A percentile compares a stretch with the other conserved stretches of the same genome.
Evolutionary conservation across 2,113 vertebrate species (phyloP).

Genomic region (Spheniscus mendiculus): DNA sequence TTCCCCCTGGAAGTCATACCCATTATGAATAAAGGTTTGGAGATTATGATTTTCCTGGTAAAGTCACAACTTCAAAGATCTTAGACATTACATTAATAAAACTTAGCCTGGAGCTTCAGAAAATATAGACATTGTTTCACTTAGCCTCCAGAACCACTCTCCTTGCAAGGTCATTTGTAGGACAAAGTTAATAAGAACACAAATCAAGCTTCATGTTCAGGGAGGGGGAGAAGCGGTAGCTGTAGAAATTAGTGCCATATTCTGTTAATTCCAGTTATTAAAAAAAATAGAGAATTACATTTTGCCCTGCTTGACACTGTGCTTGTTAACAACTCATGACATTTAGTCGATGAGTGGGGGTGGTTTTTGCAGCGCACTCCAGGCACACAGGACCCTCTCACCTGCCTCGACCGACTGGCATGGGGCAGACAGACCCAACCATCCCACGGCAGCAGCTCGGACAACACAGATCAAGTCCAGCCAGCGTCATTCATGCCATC

Average conservation of each 20-base stretch:
- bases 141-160: conserved; percentile 87
- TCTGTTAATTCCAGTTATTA: conserved; percentile 84
- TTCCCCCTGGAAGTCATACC: conserved; percentile 94
- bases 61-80: conserved; percentile 98
- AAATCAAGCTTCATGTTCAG: conserved; percentile 82
- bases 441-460: background rate
- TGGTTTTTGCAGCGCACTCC: background rate
- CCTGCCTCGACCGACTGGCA: accelerated
- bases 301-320: conserved; percentile 68
- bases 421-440: background rate
- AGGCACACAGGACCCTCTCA: background rate
- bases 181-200: conserved; percentile 89
- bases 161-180: conserved; percentile 93
- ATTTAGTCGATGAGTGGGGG: conserved; percentile 60
- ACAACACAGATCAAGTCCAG: background rate
- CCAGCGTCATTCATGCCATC: background rate
- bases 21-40: conserved; percentile 96
- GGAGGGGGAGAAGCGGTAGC: conserved; percentile 63
- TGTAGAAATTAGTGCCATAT: conserved; percentile 75
- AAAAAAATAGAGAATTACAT: conserved; percentile 78
- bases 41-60: conserved; percentile 98
- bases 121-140: conserved; percentile 91
- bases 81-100: conserved; percentile 95
- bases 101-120: conserved; percentile 89
- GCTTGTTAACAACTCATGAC: conserved; percentile 76